Conservation (phyloP, 1,140 invertebrate genomes). For the Lordiphosa mommai region DNA sequence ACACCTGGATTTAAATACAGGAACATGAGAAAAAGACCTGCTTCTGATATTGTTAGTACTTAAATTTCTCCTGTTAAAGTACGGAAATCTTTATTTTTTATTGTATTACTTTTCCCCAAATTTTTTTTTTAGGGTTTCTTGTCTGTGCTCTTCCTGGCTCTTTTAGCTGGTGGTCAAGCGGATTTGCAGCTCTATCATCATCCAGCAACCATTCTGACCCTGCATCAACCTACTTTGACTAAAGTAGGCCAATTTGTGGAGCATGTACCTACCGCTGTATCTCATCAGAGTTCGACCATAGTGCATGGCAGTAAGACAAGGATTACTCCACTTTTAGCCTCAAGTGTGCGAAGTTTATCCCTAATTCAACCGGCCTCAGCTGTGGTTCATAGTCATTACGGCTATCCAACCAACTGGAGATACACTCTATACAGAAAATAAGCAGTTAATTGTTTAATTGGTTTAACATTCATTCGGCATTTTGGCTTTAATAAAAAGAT, state of each 20-base stretch:
- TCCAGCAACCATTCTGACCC: constrained; percentile 7
- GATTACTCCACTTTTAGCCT: constrained; percentile 20
- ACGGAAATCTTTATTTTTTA: too few species aligned
- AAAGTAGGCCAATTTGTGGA: constrained; percentile 40
- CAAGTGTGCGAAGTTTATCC: constrained; percentile 13
- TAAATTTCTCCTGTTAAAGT: too few species aligned
- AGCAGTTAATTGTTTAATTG: background rate
- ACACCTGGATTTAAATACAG: too few species aligned
- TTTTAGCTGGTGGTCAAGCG: constrained; percentile 9
- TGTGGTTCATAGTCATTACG: constrained; percentile 9
- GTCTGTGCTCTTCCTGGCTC: background rate
- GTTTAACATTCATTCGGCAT: too few species aligned
- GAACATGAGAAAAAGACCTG: too few species aligned
- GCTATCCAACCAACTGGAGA: constrained; percentile 22
- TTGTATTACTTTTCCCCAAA: background rate
- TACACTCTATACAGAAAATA: constrained; percentile 32
- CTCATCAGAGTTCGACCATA: constrained; percentile 80
- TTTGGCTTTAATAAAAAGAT: too few species aligned
- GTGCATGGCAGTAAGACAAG: constrained; percentile 55
- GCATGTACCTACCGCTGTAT: constrained; percentile 62
- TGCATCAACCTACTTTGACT: constrained; percentile 30
- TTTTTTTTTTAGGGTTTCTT: constrained; percentile 6
- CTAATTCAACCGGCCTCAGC: background rate
- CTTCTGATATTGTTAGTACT: too few species aligned
- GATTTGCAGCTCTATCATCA: constrained; percentile 27